phyloP scores from a whole-genome alignment of 2,797 vertebrate species.

The Denticeps clupeoides region DNA sequence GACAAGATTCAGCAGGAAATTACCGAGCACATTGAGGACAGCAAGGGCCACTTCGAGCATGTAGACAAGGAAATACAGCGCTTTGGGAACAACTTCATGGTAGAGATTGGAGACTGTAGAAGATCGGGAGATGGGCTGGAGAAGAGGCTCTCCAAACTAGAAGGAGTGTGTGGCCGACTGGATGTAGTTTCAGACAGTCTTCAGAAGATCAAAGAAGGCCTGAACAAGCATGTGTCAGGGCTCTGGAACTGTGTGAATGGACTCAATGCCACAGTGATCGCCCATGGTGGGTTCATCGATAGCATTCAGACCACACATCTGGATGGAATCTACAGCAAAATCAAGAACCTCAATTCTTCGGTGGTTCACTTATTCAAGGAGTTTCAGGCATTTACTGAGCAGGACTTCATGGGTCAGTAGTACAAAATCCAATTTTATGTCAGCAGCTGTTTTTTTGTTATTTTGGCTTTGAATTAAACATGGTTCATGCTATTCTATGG shows the following conservation, averaged over 20 bases:
- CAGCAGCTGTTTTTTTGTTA: too few relatives aligned
- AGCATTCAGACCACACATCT: conserved; percentile 63
- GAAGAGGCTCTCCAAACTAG: conserved; percentile 75
- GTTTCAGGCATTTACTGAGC: conserved; percentile 47
- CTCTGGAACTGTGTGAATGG: conserved; percentile 74
- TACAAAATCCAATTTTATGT: neutral
- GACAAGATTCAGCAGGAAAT: conserved; percentile 79
- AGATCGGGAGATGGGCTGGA: conserved; percentile 64
- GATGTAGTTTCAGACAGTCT: conserved; percentile 70
- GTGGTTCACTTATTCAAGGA: conserved; percentile 58
- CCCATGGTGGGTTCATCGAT: conserved; percentile 61
- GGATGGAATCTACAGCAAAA: conserved; percentile 54
- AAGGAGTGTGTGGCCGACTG: conserved; percentile 72
- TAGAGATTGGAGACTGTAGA: conserved; percentile 59
- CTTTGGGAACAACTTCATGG: conserved; percentile 48
- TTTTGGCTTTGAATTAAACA: neutral
- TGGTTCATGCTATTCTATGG: neutral
- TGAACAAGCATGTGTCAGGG: conserved; percentile 69
- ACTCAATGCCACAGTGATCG: conserved; percentile 63
- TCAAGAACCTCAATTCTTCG: conserved; percentile 74
- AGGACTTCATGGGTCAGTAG: conserved; percentile 55
- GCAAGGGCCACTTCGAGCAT: conserved; percentile 57
- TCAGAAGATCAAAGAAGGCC: conserved; percentile 72
- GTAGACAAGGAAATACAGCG: conserved; percentile 55
- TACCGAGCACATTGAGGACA: conserved; percentile 67